phyloP scores from a whole-genome alignment of 2,888 invertebrate species.

The Drosophila subquinaria region DNA sequence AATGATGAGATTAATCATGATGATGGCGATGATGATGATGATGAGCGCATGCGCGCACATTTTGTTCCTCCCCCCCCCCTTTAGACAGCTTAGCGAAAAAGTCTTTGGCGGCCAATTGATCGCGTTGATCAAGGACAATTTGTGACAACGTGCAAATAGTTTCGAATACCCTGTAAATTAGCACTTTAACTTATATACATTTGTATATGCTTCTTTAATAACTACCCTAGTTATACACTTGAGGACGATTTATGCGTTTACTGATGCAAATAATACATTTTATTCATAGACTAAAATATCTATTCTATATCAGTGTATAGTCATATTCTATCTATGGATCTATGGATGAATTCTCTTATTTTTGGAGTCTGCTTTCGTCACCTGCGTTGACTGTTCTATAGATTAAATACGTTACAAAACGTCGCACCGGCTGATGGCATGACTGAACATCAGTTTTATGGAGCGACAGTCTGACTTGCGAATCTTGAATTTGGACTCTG shows the following conservation, averaged over 20 bases:
- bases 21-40: conserved; percentile 9
- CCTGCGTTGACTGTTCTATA: not conserved
- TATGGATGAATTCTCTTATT: no score
- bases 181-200: not conserved
- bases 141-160: conserved; percentile 1
- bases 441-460: conserved; percentile 8
- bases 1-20: conserved; percentile 8
- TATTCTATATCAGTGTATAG: no score
- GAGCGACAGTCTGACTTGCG: conserved; percentile 36
- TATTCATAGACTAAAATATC: no score
- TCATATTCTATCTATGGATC: no score
- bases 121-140: conserved; percentile 17
- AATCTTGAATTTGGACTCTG: conserved; percentile 24
- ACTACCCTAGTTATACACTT: no score
- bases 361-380: no score
- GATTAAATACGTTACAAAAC: not conserved
- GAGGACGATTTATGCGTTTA: no score
- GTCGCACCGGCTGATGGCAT: conserved; percentile 6
- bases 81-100: not conserved
- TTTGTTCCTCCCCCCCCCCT: not conserved
- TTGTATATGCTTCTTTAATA: no score
- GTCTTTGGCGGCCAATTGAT: not conserved
- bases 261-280: no score
- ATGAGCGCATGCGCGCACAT: conserved; percentile 43
- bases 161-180: conserved; percentile 6